Evolutionary conservation across 1,140 invertebrate species (phyloP), one percentile per base, ranked within the genome.

Genomic region (Orius insidiosus): DNA sequence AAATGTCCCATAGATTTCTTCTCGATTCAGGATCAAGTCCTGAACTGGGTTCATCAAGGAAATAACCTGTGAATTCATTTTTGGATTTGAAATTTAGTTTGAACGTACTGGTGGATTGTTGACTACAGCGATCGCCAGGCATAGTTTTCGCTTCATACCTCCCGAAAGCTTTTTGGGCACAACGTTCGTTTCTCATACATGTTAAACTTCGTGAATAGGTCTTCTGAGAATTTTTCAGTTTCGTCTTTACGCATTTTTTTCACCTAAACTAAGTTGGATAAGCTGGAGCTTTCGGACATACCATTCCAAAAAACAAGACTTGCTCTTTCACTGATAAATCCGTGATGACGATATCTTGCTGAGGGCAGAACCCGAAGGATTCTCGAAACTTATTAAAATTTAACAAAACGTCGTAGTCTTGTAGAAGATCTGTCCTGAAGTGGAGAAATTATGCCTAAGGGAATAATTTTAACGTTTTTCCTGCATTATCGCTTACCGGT

Each of bases 101-200:
- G n/a, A n/a, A n/a, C n/a, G n/a, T n/a, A 66, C 62, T 53, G 60
- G 55, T 6, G 64, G 57, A 45, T 59, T 47, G 5, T 63, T 72
- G 51, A 74, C 67, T 30, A 79, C 55, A 3, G 76, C 73, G 50
- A 78, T 75, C 10, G 67, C 73, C 35, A 80, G 67, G 42, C 68
- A 76, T 5, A 80, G 54, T 56, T 76, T 76, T 48, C 77, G 55
- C 56, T 77, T 76, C 74, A 77, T 77, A 24, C 77, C 77, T 15
- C 77, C 78, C 13, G 75, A 76, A 10, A 79, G 57, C 14, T 64
- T 24, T 13, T 41, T 14, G 39, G 10, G 19, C 5, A 14, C n/a
- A n/a, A n/a, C n/a, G 5, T 41, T 14, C 10, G 10, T 16, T 14
- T 41, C 10, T 16, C 8, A 6, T 19, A 41, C n/a, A 41, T 16